phyloP scores from a whole-genome alignment of 1,140 invertebrate genomes.

The Thaumetopoea pityocampa region DNA sequence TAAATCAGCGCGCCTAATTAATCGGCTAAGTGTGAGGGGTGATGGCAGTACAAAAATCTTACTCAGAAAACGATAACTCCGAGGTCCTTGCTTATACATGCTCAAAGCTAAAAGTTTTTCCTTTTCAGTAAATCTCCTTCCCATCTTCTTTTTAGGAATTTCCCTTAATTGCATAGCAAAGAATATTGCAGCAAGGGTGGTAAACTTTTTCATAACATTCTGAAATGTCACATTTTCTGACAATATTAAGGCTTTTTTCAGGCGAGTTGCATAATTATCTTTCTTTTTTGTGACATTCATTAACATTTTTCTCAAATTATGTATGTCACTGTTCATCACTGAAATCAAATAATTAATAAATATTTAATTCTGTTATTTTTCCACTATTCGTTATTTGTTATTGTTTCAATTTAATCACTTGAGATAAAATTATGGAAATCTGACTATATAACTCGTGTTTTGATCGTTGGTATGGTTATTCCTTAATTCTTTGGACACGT shows the following conservation, averaged over 20 bases:
- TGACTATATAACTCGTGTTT: too few relatives aligned
- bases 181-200: slow-evolving; percentile 8
- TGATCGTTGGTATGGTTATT: too few relatives aligned
- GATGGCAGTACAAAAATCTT: slow-evolving; percentile 23
- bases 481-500: too few relatives aligned
- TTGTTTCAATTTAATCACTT: too few relatives aligned
- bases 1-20: slow-evolving; percentile 18
- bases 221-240: slow-evolving; percentile 16
- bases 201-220: slow-evolving; percentile 9
- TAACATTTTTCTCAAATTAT: too few relatives aligned
- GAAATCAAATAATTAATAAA: too few relatives aligned
- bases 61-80: slow-evolving; percentile 15
- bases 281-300: too few relatives aligned
- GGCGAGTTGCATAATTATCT: too few relatives aligned
- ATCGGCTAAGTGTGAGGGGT: slow-evolving; percentile 16
- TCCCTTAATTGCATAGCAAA: slow-evolving; percentile 16
- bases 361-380: too few relatives aligned
- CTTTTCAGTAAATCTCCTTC: slow-evolving; percentile 13
- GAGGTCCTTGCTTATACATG: slow-evolving; percentile 17
- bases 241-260: slow-evolving; percentile 14
- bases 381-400: too few relatives aligned
- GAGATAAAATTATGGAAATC: too few relatives aligned
- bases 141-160: slow-evolving; percentile 14
- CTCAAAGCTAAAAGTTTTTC: slow-evolving; percentile 17
- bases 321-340: too few relatives aligned